A percentile compares a stretch with the other conserved stretches of the same genome.
phyloP scores from a whole-genome alignment of 1,140 invertebrate genomes.

The Achroia grisella region DNA sequence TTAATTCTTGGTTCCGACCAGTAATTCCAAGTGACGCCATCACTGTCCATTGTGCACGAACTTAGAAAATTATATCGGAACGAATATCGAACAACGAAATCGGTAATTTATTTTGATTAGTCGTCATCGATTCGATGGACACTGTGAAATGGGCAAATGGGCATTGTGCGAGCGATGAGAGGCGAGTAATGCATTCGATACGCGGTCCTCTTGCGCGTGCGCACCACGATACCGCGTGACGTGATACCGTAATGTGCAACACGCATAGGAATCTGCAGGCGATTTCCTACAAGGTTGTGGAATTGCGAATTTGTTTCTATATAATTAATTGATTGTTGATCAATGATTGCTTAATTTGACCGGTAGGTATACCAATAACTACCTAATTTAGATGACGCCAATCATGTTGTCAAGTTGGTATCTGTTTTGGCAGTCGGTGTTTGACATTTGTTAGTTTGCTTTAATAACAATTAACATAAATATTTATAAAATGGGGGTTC shows the following conservation, averaged over 20 bases:
- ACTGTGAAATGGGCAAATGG: conserved; percentile 49
- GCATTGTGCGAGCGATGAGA: conserved; percentile 45
- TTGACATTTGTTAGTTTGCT: too few relatives aligned
- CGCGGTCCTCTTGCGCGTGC: conserved; percentile 31
- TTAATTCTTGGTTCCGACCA: neutral
- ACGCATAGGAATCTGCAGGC: too few relatives aligned
- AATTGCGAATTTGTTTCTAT: conserved; percentile 8
- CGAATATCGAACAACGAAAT: conserved; percentile 61
- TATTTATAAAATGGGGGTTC: too few relatives aligned
- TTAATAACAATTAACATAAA: too few relatives aligned
- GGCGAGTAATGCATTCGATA: conserved; percentile 54
- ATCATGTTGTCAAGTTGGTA: too few relatives aligned
- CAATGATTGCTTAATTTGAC: too few relatives aligned
- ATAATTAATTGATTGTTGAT: too few relatives aligned
- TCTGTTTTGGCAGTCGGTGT: too few relatives aligned
- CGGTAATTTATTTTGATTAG: conserved; percentile 62
- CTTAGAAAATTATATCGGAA: conserved; percentile 58
- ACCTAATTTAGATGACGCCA: too few relatives aligned
- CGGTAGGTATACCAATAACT: too few relatives aligned
- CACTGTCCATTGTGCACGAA: conserved; percentile 34
- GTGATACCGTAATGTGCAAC: neutral
- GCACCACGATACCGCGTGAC: neutral
- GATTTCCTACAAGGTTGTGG: too few relatives aligned
- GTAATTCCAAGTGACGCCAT: conserved; percentile 10
- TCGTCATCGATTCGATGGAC: conserved; percentile 36